Base-by-base conservation (phyloP, 92 coral and sea anemone genomes). In the Zoanthus solanderi region DNA sequence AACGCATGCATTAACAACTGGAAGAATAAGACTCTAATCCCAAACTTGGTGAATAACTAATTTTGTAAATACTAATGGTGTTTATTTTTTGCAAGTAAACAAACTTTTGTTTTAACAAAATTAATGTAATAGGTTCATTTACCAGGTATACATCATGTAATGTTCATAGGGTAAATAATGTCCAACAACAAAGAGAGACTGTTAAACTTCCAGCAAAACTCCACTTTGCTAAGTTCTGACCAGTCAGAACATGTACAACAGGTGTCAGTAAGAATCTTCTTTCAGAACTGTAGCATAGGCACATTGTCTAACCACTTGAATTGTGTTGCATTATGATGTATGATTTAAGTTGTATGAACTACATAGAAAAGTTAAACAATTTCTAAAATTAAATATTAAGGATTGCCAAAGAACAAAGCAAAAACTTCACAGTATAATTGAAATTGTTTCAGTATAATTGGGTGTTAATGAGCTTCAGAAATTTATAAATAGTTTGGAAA, bases 151-250 rank as follows among this genome's bases (percentile, higher is more conserved):
- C 69, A 17, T 16, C 56, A 50, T 50, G 12, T 7, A 7, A 50
- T 11, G 12, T 50, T 50, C 9, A 50, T 11, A 50, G 9, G 10
- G 12, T 50, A 30, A 81, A 37, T 52, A 61, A 63, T 30, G 30
- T 47, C 85, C 11, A 34, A 65, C 28, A 45, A 81, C 85, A 46
- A 81, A 79, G 65, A 81, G 60, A 63, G 85, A 69, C 14, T 9
- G 75, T 50, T 50, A 50, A 29, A 66, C 75, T 47, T 81, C 85
- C 74, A 81, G 85, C 76, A 66, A 15, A 48, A 47, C 46, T 47
- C 73, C 12, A n/a, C 85, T 65, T 81, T 81, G 85, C 52, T n/a
- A 50, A 66, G 85, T 81, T 66, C 61, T 66, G 85, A 81, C 85
- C 75, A 66, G 85, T 46, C 76, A 81, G 74, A 81, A 63, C 84